Conservation (phyloP, 2,797 vertebrate genomes). For the Pseudochirops cupreus region DNA sequence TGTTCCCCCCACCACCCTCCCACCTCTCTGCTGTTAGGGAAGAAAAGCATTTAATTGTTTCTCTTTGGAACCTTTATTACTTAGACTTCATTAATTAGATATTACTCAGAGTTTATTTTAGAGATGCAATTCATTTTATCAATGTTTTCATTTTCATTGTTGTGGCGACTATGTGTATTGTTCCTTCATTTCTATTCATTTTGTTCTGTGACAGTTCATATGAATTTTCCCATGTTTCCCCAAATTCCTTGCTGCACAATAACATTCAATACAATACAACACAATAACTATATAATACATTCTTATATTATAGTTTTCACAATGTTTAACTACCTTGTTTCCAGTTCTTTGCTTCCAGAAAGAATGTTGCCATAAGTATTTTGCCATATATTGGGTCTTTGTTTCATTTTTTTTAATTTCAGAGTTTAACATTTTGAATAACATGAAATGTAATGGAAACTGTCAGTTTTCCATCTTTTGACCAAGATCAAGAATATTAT, state of each 20-base stretch:
- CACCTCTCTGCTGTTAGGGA: not conserved
- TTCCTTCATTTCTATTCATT: not conserved
- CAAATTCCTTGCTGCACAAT: not conserved
- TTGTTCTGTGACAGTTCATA: not conserved
- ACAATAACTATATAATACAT: not conserved
- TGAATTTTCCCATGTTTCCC: not conserved
- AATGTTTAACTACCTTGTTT: not conserved
- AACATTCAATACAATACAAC: not conserved
- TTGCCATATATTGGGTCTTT: not conserved
- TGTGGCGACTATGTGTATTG: not conserved
- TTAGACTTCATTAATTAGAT: not conserved
- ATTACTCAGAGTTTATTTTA: not conserved
- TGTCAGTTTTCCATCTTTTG: not conserved
- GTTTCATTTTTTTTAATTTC: not conserved
- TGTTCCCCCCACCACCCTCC: accelerated
- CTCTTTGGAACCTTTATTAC: not conserved
- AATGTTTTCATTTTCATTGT: not conserved
- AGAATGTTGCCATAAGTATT: not conserved
- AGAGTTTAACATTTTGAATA: not conserved
- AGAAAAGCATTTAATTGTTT: not conserved
- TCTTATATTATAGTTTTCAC: not conserved
- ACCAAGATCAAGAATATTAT: not conserved
- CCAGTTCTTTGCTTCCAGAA: not conserved
- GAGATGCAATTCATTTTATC: not conserved
- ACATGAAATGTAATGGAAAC: not conserved